A percentile compares a stretch with the other conserved stretches of the same genome.
These are phyloP conservation scores for Zenarchopterus dispar DNA, from an alignment of 2,797 vertebrate genomes.

Conservation along the genomic window DNA sequence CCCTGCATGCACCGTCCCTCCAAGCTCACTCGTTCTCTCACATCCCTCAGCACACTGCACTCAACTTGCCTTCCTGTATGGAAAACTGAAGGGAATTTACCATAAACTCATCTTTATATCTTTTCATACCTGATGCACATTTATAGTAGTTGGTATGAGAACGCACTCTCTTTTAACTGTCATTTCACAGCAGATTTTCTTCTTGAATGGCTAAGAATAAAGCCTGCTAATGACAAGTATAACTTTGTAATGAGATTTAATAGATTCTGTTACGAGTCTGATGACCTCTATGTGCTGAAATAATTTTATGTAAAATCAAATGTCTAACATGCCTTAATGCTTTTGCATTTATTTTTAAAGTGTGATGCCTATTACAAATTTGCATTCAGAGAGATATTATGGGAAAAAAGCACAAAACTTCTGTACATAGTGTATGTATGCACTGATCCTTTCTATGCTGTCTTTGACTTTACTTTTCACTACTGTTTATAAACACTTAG, in stretches of 20 bases:
- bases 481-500: slow-evolving; percentile 40
- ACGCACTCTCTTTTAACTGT: slow-evolving; percentile 4
- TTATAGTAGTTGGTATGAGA: slow-evolving; percentile 17
- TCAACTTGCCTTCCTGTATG: slow-evolving; percentile 33
- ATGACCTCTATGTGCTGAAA: slow-evolving; percentile 14
- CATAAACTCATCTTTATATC: slow-evolving; percentile 13
- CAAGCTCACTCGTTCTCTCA: background rate
- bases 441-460: slow-evolving; percentile 39
- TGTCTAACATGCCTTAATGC: slow-evolving; percentile 18
- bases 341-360: slow-evolving; percentile 28
- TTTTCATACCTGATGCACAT: slow-evolving; percentile 29
- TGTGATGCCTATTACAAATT: background rate
- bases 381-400: slow-evolving; percentile 3
- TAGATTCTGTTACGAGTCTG: slow-evolving; percentile 21
- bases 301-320: background rate
- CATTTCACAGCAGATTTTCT: slow-evolving; percentile 4
- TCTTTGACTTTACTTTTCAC: slow-evolving; percentile 27
- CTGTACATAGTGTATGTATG: slow-evolving; percentile 74
- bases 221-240: background rate
- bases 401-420: slow-evolving; percentile 21
- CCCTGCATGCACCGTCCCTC: background rate
- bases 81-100: slow-evolving; percentile 67
- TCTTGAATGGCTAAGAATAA: background rate
- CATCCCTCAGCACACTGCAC: slow-evolving; percentile 43
- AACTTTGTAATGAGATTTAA: background rate